Evolutionary conservation across 2,888 invertebrate genomes (phyloP), one percentile per base, ranked within the genome.

Genomic region (Euplexia lucipara): DNA sequence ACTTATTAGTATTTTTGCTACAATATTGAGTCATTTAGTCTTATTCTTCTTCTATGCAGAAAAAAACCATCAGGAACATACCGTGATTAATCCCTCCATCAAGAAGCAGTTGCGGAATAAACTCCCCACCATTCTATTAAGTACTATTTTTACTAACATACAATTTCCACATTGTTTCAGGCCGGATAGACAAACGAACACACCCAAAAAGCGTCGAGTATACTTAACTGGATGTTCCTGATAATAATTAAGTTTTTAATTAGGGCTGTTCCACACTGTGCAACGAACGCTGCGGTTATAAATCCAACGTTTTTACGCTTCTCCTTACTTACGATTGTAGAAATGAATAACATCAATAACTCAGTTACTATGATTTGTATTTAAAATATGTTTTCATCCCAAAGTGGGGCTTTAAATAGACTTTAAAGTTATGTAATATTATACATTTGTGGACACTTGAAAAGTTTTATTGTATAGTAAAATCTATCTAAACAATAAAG

Each of bases 141-240:
- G n/a, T n/a, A n/a, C n/a, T n/a, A n/a, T n/a, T n/a, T 39, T 14
- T 0, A 48, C n/a, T 39, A 32, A 64, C n/a, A 18, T 14, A n/a
- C 3, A 10, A 14, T 26, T 41, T 30, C 75, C 37, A 35, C 53
- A 77, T 86, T 88, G 75, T 93, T 92, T 2, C 93, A 94, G 94
- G 88, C 90, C 47, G 89, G 85, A 67, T 91, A 91, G 78, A 63
- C 61, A 5, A 41, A 71, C 57, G 65, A 70, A 72, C 63, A 61
- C 53, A 65, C 62, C 49, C 65, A 70, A 66, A 82, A 54, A 83
- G 83, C 83, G 78, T 84, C 83, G 79, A 83, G 79, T 82, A 87
- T 89, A 91, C 90, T 90, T 91, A 91, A 92, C 82, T 82, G 85
- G 86, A 90, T 91, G 92, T 93, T 93, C 94, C 93, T 94, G 87